Conservation (phyloP, 92 coral and sea anemone genomes). For the Isaurus tuberculatus region DNA sequence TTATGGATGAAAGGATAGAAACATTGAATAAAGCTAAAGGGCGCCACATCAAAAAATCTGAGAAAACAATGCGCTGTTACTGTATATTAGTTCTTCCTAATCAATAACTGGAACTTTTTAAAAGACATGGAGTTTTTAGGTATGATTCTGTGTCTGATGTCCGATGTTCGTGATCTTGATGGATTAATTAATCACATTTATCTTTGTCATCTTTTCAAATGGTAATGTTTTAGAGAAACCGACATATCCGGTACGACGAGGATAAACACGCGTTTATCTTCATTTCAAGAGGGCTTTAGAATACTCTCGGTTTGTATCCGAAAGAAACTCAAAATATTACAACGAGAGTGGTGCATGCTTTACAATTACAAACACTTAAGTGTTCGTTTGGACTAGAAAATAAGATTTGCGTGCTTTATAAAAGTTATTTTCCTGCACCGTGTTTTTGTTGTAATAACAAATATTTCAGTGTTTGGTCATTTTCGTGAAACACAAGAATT, state of each 20-base stretch:
- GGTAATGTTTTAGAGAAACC: conserved; percentile 14
- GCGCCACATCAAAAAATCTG: not conserved
- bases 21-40: not conserved
- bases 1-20: not conserved
- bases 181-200: not conserved
- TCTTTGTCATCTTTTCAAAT: not conserved
- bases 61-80: not conserved
- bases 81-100: no score
- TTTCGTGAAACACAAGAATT: not conserved
- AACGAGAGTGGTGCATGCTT: not conserved
- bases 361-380: not conserved
- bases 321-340: not conserved
- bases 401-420: not conserved
- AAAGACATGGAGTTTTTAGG: not conserved
- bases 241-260: conserved; percentile 19
- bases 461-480: not conserved
- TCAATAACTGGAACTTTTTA: not conserved
- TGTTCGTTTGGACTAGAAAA: not conserved
- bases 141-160: not conserved
- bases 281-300: not conserved
- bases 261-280: not conserved
- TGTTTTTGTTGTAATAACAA: not conserved
- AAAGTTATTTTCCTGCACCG: not conserved
- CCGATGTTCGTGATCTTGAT: conserved; percentile 35
- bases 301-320: not conserved